Evolutionary conservation across 1,140 invertebrate genomes (phyloP).

Genomic region (Tribolium castaneum): DNA sequence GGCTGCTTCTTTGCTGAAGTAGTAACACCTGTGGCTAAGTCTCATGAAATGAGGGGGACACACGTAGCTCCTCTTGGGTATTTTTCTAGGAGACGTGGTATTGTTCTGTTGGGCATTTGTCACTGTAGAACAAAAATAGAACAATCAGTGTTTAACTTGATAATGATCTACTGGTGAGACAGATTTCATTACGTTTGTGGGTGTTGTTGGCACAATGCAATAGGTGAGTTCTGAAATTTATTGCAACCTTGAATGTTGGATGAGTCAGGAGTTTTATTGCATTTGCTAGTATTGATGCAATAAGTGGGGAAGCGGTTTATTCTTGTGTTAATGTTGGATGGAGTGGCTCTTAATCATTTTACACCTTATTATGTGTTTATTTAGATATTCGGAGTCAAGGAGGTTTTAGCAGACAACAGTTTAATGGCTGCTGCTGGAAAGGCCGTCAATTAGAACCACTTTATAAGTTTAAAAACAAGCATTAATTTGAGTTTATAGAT

Average conservation of each 20-base stretch:
- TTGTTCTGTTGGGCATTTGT: constrained; percentile 2
- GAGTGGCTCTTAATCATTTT: constrained; percentile 7
- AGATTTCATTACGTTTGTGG: not conserved
- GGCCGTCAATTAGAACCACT: not conserved
- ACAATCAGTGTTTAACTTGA: not conserved
- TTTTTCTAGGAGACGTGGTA: not conserved
- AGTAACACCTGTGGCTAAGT: constrained; percentile 80
- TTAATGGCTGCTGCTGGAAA: not conserved
- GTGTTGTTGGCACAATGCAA: not conserved
- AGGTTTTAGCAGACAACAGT: not conserved
- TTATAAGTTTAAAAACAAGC: too few species aligned
- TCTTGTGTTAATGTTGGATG: constrained; percentile 4
- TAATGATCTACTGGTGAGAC: not conserved
- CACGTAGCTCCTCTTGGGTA: constrained; percentile 63
- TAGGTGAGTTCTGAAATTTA: constrained; percentile 23
- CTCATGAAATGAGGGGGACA: constrained; percentile 79
- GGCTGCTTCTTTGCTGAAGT: constrained; percentile 74
- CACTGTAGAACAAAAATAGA: not conserved
- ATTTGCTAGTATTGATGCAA: not conserved
- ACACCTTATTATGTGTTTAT: constrained; percentile 22
- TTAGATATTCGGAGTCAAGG: not conserved
- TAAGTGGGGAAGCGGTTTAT: not conserved
- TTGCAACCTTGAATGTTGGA: constrained; percentile 13
- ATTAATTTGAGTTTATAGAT: too few species aligned
- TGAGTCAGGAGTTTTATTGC: constrained; percentile 19